A percentile compares a stretch with the other conserved stretches of the same genome.
Conservation (phyloP, 2,113 vertebrate genomes). For the Urocynchramus pylzowi region DNA sequence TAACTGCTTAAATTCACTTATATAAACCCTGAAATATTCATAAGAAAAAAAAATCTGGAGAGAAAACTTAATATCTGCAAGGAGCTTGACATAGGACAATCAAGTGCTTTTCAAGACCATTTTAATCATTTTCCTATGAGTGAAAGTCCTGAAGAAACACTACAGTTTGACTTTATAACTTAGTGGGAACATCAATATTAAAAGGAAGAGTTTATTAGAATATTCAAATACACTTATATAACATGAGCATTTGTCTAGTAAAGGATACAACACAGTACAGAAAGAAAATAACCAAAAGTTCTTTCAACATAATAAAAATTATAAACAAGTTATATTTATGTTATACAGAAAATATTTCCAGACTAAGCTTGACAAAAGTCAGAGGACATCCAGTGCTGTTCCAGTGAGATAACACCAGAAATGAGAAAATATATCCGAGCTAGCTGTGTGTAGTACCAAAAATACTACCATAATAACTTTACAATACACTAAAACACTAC, state of each 20-base stretch:
- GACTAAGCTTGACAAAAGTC: not conserved
- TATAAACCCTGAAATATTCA: not conserved
- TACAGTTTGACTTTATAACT: not conserved
- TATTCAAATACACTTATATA: not conserved
- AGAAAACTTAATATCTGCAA: not conserved
- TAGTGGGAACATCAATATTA: not conserved
- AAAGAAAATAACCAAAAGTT: not conserved
- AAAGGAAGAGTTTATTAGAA: not conserved
- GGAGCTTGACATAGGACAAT: fast-evolving
- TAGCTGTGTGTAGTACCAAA: not conserved
- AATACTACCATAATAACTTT: not conserved
- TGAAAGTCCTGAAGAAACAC: not conserved
- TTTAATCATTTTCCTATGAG: not conserved
- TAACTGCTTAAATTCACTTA: not conserved
- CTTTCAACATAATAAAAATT: not conserved
- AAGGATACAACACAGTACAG: not conserved
- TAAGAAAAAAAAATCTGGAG: not conserved
- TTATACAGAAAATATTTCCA: not conserved
- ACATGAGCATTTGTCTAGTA: not conserved
- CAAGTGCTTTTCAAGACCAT: not conserved
- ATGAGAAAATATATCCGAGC: not conserved
- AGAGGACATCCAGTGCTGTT: not conserved
- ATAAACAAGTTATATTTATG: not conserved
- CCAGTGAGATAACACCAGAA: not conserved
- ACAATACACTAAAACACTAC: not conserved